These are phyloP conservation scores for Diarsia rubi DNA, from an alignment of 2,888 invertebrate species.

Conservation along the genomic window DNA sequence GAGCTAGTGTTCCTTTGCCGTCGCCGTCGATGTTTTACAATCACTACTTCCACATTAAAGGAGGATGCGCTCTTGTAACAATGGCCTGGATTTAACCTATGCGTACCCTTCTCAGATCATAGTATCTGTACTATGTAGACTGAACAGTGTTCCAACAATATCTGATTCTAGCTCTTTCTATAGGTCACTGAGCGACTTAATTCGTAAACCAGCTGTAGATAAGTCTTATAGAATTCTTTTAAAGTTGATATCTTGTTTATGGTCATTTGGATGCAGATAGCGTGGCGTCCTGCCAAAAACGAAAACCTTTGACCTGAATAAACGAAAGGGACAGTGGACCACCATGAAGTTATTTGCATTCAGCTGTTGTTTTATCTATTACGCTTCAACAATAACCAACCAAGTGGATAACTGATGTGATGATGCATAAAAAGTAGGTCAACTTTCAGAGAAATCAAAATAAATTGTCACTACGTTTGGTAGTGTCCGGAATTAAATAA, in stretches of 20 bases:
- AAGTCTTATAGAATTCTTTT: background rate
- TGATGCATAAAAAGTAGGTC: slow-evolving; percentile 63
- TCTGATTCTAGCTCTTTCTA: too few species aligned
- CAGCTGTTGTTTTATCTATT: slow-evolving; percentile 24
- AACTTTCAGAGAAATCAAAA: slow-evolving; percentile 65
- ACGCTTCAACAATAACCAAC: slow-evolving; percentile 40
- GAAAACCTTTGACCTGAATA: background rate
- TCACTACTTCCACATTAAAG: background rate
- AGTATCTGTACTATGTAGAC: background rate
- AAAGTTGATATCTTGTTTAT: background rate
- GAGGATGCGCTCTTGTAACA: background rate
- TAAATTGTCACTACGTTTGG: slow-evolving; percentile 47
- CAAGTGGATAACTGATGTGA: slow-evolving; percentile 51
- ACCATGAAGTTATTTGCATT: slow-evolving; percentile 11
- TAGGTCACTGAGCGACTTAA: background rate
- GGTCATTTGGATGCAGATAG: background rate
- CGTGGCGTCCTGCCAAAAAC: background rate
- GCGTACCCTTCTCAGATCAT: too few species aligned
- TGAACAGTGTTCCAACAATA: background rate
- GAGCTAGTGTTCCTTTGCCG: background rate
- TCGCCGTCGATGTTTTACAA: background rate
- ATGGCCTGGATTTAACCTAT: background rate
- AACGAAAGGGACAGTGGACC: slow-evolving; percentile 16
- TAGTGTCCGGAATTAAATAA: slow-evolving; percentile 43
- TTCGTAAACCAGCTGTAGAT: background rate